These are phyloP conservation scores for Pocillopora grandis DNA, from an alignment of 92 coral and sea anemone species.

Conservation along the genomic window DNA sequence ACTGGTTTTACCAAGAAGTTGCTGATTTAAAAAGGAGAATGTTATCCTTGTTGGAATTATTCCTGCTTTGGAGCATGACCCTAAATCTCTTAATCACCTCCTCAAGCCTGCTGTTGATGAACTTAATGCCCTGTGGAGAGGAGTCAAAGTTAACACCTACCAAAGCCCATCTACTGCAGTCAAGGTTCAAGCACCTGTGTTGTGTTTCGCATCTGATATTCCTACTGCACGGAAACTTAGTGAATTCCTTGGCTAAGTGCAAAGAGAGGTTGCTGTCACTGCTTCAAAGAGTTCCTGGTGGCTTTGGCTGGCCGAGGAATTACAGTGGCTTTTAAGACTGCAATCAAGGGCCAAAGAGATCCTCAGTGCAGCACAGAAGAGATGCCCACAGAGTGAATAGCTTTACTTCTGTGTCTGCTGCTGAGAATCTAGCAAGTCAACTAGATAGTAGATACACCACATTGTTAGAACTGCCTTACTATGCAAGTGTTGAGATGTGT, in stretches of 20 bases:
- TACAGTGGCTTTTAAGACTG: conserved; percentile 62
- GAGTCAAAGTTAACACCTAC: background rate
- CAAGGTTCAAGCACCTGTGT: conserved; percentile 41
- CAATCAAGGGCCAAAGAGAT: conserved; percentile 57
- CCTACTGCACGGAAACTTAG: conserved; percentile 71
- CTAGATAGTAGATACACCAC: conserved; percentile 23
- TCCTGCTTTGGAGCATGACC: conserved; percentile 13
- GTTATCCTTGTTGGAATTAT: conserved; percentile 37
- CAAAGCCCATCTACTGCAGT: conserved; percentile 12
- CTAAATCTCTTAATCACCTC: background rate
- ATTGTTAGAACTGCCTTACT: conserved; percentile 30
- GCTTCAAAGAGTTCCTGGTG: conserved; percentile 59
- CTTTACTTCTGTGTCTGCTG: conserved; percentile 29
- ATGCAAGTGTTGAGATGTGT: conserved; percentile 44
- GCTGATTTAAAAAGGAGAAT: conserved; percentile 1
- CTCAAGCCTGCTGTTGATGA: conserved; percentile 37
- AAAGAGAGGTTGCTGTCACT: conserved; percentile 63
- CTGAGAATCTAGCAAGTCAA: conserved; percentile 24
- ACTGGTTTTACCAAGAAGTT: conserved; percentile 46
- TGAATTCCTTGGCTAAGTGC: conserved; percentile 69
- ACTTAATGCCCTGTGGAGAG: conserved; percentile 40
- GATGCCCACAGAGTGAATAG: conserved; percentile 43
- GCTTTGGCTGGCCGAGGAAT: conserved; percentile 48
- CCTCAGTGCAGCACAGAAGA: conserved; percentile 46
- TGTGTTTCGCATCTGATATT: conserved; percentile 54